These are phyloP conservation scores for Coptodon rendalli DNA, from an alignment of 2,113 vertebrate species.

Conservation along the genomic window DNA sequence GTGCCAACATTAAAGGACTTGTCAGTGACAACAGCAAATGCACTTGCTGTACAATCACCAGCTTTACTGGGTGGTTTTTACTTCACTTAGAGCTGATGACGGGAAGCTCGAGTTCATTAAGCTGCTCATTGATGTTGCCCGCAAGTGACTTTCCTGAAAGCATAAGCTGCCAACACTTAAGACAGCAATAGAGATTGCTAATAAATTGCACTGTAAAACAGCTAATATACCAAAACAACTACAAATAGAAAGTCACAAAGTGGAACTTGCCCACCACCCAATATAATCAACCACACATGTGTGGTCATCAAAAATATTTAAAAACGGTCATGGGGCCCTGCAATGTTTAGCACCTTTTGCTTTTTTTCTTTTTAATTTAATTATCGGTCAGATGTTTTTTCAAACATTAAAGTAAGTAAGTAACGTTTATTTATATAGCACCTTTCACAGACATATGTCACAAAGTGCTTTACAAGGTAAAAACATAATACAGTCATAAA, in stretches of 20 bases:
- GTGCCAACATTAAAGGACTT: not conserved
- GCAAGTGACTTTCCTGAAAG: not conserved
- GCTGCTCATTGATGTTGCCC: not conserved
- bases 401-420: not conserved
- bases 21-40: not conserved
- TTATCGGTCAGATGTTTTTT: not conserved
- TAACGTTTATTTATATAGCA: too few species aligned
- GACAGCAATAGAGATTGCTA: not conserved
- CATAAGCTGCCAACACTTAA: not conserved
- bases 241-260: not conserved
- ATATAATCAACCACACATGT: not conserved
- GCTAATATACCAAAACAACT: not conserved
- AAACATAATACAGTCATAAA: too few species aligned
- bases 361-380: not conserved
- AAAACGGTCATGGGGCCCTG: not conserved
- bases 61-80: not conserved
- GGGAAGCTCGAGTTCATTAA: not conserved
- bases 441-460: too few species aligned
- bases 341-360: not conserved
- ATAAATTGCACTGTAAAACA: not conserved
- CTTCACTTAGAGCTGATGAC: not conserved
- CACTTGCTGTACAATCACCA: not conserved
- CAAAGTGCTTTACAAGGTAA: too few species aligned
- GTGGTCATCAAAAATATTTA: too few species aligned
- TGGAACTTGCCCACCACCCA: not conserved